Evolutionary conservation across 2,797 vertebrate genomes (phyloP), one percentile per base, ranked within the genome.

Genomic region (Microctenopoma stevenorrisi): DNA sequence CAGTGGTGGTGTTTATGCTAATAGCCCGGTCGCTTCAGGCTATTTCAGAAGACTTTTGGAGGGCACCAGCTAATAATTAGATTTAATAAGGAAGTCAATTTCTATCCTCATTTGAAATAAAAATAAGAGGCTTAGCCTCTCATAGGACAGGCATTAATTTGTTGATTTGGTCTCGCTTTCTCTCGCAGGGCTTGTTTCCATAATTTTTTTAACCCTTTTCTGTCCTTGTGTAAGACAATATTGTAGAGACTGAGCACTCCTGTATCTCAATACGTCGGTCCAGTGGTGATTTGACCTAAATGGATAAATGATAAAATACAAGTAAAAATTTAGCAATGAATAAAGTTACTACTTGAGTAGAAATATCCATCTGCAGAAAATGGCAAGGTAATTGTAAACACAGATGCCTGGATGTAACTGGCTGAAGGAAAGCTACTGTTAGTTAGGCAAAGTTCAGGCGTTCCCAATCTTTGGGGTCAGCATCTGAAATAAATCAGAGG

Each of bases 11-110:
- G 92, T 94, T 93, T 93, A 94, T 94, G 93, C 86, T 94, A 94
- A 94, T 94, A 87, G 86, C 81, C 72, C 69, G 85, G 79, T 80
- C 68, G 92, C 93, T 92, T 72, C 63, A 68, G 92, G 93, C 92
- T 2, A 78, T 92, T 94, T 91, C 90, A 78, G 86, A 86, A 94
- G 92, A 93, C 89, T 88, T 93, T 94, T 94, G 88, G 88, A 94
- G 92, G 92, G 91, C 92, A 93, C 83, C 57, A 66, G 89, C 88
- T 94, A 93, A 93, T 93, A 92, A 94, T 94, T 92, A 89, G 90
- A 93, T 94, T 91, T 91, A 91, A 92, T 93, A 93, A 92, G 89
- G 88, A 94, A 94, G 92, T 92, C 89, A 91, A 90, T 92, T 93
- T 92, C 84, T 88, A 90, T 93, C 85, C 90, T 91, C 90, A 90